A percentile compares a stretch with the other conserved stretches of the same genome.
Conservation (phyloP, 2,113 vertebrate genomes). For the Solenodon paradoxus region DNA sequence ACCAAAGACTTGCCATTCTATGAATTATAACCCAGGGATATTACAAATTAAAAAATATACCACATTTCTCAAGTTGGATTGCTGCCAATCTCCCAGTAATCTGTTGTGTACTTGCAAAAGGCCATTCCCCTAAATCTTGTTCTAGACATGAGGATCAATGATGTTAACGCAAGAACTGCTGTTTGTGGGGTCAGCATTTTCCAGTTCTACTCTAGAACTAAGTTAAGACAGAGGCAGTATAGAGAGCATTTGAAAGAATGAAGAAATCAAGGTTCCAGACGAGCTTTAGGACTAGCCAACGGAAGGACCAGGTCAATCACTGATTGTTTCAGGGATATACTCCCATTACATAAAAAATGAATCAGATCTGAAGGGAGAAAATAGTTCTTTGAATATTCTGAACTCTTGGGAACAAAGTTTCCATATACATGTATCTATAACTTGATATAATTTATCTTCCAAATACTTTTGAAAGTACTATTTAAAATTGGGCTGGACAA, state of each 20-base stretch:
- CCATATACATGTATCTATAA: neutral
- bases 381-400: neutral
- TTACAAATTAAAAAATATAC: neutral
- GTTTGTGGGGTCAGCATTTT: conserved; percentile 20
- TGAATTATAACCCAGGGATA: neutral
- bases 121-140: conserved; percentile 23
- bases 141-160: neutral
- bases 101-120: neutral
- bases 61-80: conserved; percentile 1
- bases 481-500: neutral
- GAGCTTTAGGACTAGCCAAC: neutral
- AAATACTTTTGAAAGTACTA: neutral
- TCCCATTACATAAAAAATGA: neutral
- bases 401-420: neutral
- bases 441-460: neutral
- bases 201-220: neutral
- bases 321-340: neutral
- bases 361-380: neutral
- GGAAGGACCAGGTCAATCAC: neutral
- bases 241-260: neutral
- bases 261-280: neutral
- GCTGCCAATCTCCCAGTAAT: neutral
- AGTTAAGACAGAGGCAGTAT: neutral
- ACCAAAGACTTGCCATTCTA: neutral
- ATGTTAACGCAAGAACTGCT: neutral